Conservation (phyloP, 2,113 vertebrate genomes). For the Onychostoma macrolepis region DNA sequence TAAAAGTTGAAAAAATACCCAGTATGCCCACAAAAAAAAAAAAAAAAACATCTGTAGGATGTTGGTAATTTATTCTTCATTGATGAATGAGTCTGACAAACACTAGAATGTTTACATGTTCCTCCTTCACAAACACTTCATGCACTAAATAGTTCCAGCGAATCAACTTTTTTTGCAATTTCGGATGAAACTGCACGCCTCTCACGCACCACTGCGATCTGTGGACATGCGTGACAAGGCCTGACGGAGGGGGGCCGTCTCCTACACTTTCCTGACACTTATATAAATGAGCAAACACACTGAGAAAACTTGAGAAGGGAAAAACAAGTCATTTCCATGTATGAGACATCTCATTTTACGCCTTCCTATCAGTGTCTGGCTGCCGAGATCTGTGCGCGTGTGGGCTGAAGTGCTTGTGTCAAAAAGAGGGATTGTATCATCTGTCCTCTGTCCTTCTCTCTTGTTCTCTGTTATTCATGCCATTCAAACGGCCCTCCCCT, state of each 20-base stretch:
- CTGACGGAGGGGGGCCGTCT: constrained; percentile 20
- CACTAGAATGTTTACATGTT: constrained; percentile 37
- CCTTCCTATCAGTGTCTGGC: constrained; percentile 59
- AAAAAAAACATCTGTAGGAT: not conserved
- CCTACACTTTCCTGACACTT: constrained; percentile 42
- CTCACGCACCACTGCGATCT: constrained; percentile 24
- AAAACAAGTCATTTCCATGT: constrained; percentile 55
- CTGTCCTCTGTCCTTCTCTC: constrained; percentile 54
- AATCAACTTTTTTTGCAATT: constrained; percentile 31
- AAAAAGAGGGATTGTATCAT: constrained; percentile 64
- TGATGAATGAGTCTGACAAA: constrained; percentile 38
- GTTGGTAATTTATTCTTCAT: constrained; percentile 6
- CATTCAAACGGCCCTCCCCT: constrained; percentile 54
- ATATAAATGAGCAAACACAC: constrained; percentile 50
- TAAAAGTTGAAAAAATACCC: constrained; percentile 7
- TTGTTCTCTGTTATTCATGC: constrained; percentile 57
- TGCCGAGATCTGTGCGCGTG: constrained; percentile 55
- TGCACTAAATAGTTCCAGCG: constrained; percentile 2
- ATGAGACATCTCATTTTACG: constrained; percentile 60
- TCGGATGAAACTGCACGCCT: not conserved
- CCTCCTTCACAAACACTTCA: constrained; percentile 22
- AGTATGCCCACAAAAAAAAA: not conserved
- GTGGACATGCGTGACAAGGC: constrained; percentile 38
- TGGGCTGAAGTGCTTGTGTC: constrained; percentile 57
- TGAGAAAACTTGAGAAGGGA: constrained; percentile 47